Evolutionary conservation across 2,888 invertebrate genomes (phyloP).

Genomic region (Physocephala rufipes): DNA sequence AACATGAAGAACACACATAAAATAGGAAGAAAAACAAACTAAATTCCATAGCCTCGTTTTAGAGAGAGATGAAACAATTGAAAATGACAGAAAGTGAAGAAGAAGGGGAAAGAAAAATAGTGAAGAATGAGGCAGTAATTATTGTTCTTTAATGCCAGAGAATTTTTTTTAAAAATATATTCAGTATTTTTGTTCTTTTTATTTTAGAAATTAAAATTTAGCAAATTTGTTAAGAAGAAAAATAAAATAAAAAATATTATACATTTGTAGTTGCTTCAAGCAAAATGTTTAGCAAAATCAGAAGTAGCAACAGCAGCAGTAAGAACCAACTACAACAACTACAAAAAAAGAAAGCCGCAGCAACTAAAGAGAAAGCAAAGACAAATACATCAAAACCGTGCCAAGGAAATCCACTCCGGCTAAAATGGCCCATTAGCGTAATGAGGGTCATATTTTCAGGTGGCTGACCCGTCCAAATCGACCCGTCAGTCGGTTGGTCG

Average conservation of each 20-base stretch:
- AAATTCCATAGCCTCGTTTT: not conserved
- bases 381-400: conserved; percentile 9
- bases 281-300: too few species aligned
- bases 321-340: conserved; percentile 36
- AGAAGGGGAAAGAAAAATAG: not conserved
- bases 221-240: conserved; percentile 31
- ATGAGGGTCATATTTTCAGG: conserved; percentile 43
- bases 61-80: not conserved
- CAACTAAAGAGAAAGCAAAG: conserved; percentile 22
- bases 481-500: conserved; percentile 5
- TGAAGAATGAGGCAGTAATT: not conserved
- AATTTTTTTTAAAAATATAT: conserved; percentile 13
- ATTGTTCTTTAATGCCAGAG: conserved; percentile 17
- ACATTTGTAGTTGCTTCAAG: conserved; percentile 25
- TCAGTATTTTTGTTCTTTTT: conserved; percentile 8
- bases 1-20: conserved; percentile 2
- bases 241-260: conserved; percentile 24
- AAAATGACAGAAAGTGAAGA: not conserved
- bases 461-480: too few species aligned
- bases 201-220: conserved; percentile 31
- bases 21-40: not conserved
- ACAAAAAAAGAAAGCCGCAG: conserved; percentile 33
- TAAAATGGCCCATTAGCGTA: conserved; percentile 42
- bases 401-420: conserved; percentile 16
- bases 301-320: not conserved